Base-by-base conservation (phyloP, 2,113 vertebrate genomes). In the Pristiophorus japonicus region DNA sequence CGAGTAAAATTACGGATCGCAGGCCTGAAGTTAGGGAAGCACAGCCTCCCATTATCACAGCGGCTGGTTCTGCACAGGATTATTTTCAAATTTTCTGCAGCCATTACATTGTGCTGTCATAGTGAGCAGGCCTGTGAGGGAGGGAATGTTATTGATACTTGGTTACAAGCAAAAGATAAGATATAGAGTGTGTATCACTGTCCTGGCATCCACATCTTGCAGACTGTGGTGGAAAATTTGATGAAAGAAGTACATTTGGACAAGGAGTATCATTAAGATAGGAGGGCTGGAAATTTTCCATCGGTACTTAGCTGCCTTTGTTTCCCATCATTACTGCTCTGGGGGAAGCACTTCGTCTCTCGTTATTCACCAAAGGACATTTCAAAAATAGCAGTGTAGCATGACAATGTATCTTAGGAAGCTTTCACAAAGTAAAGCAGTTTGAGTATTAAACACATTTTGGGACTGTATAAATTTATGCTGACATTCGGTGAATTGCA, bases 241-340 rank as follows among this genome's bases (percentile, higher is more conserved):
- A 98, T 98, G 98, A 98, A 98, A 98, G 97, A 97, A 97, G 97
- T 97, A 96, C 97, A 96, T 98, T 98, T 98, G 98, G 97, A 97
- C 97, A 98, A 98, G 97, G 97, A 97, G 95, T 98, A 97, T 98
- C 97, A 97, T 98, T 98, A 98, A 98, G 97, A 98, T 98, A 97
- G 96, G 96, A 96, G 96, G 96, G 27, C 97, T 97, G 96, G 97
- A 98, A 91, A 96, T 97, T 98, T 98, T 98, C 98, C 97, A 97
- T 98, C 98, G 98, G 97, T 96, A 96, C 96, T 97, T 96, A 96
- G 97, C 97, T 97, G 97, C 97, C 97, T 97, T 98, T 94, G 51
- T 98, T 97, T 97, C 95, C 75, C 95, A 95, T 73, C 18, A 95
- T 96, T 95, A 95, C 75, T 96, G 96, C 85, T 96, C 95, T 27